Evolutionary conservation across 2,888 invertebrate species (phyloP).

Genomic region (Tachina fera): DNA sequence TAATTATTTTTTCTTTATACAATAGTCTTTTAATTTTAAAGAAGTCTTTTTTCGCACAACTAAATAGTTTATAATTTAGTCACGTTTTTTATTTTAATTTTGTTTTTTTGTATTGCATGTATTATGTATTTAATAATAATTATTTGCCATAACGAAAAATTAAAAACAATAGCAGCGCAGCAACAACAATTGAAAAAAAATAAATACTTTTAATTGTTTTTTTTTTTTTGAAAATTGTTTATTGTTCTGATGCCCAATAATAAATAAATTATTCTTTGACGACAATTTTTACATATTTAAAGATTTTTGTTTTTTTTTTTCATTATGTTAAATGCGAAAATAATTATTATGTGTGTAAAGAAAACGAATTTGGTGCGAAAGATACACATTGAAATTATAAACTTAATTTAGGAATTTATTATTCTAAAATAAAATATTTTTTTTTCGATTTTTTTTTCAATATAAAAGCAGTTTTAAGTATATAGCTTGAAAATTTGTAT

Average conservation of each 20-base stretch:
- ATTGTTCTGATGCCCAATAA: constrained; percentile 36
- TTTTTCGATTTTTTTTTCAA: background rate
- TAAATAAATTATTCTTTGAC: constrained; percentile 33
- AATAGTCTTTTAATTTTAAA: constrained; percentile 7
- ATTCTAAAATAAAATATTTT: background rate
- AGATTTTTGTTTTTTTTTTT: constrained; percentile 8
- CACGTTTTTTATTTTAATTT: constrained; percentile 62
- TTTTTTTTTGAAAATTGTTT: constrained; percentile 18
- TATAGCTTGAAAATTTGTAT: background rate
- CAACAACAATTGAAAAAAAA: constrained; percentile 24
- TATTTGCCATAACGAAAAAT: constrained; percentile 24
- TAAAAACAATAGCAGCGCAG: constrained; percentile 29
- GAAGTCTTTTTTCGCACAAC: background rate
- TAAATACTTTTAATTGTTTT: constrained; percentile 46
- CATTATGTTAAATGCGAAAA: constrained; percentile 40
- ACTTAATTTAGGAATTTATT: background rate
- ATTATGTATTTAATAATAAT: constrained; percentile 5
- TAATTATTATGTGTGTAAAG: constrained; percentile 23
- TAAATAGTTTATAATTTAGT: constrained; percentile 57
- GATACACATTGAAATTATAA: background rate
- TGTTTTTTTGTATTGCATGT: background rate
- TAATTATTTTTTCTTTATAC: constrained; percentile 12
- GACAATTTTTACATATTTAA: constrained; percentile 32
- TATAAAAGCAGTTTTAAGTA: background rate
- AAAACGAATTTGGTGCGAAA: constrained; percentile 30